These are phyloP conservation scores for Phanerotoma sp. DNA, from an alignment of 2,888 invertebrate genomes.

Conservation along the genomic window DNA sequence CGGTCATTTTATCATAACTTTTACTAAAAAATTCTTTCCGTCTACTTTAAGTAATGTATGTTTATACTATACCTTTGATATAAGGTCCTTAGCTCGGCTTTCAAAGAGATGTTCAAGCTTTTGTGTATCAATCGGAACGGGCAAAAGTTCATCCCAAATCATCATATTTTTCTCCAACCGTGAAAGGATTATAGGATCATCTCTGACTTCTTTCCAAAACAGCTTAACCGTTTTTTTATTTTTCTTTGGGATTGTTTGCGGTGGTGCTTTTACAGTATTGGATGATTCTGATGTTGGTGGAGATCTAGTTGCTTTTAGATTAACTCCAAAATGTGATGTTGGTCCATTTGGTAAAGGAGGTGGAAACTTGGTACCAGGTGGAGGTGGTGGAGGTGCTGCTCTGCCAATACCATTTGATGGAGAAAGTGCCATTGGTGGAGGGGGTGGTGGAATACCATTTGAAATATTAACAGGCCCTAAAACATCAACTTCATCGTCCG, in stretches of 20 bases:
- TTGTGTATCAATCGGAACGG: conserved; percentile 84
- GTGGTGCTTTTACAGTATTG: conserved; percentile 49
- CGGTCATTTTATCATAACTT: too few species aligned
- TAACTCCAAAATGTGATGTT: conserved; percentile 53
- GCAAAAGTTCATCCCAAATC: conserved; percentile 90
- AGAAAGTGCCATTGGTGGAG: conserved; percentile 73
- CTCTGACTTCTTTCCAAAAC: conserved; percentile 96
- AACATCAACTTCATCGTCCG: conserved; percentile 84
- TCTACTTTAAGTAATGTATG: not conserved
- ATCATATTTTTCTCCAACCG: conserved; percentile 62
- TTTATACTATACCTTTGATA: conserved; percentile 76
- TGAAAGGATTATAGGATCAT: conserved; percentile 69
- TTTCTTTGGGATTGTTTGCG: conserved; percentile 64
- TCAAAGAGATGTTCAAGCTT: conserved; percentile 97
- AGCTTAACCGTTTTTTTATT: conserved; percentile 96
- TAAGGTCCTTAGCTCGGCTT: conserved; percentile 91
- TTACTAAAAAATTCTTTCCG: not conserved
- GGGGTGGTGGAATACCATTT: conserved; percentile 74
- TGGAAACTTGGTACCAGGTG: conserved; percentile 47
- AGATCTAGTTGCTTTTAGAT: conserved; percentile 44
- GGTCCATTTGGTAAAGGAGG: conserved; percentile 57
- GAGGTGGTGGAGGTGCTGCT: conserved; percentile 60
- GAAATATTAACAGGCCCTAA: conserved; percentile 67
- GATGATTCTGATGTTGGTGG: conserved; percentile 19
- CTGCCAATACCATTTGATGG: conserved; percentile 59